Evolutionary conservation across 2,888 invertebrate species (phyloP).

Genomic region (Cetonia aurata): DNA sequence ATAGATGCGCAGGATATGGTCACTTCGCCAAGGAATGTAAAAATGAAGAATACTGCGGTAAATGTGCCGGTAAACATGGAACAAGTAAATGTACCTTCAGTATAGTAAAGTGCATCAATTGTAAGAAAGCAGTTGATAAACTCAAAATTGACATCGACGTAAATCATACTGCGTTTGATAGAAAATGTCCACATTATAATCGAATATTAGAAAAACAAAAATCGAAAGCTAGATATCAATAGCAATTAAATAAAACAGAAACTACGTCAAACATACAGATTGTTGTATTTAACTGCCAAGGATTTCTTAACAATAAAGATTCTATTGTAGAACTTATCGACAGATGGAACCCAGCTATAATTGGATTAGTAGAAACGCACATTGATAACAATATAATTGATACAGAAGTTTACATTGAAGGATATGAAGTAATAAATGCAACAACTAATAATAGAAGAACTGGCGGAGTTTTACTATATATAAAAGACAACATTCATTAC

Average conservation of each 20-base stretch:
- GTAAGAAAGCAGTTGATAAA: neutral
- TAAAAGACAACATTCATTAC: slow-evolving; percentile 4
- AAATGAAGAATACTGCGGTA: slow-evolving; percentile 2
- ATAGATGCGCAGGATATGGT: neutral
- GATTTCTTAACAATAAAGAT: too few species aligned
- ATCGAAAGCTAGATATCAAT: slow-evolving; percentile 2
- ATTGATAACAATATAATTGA: neutral
- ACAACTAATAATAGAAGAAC: slow-evolving; percentile 12
- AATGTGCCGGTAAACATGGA: neutral
- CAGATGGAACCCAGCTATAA: neutral
- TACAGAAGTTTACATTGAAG: neutral
- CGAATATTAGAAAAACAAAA: neutral
- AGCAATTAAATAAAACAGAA: slow-evolving; percentile 1
- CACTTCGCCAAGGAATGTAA: neutral
- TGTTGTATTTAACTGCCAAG: too few species aligned
- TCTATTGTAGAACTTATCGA: too few species aligned
- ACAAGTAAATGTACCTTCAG: neutral
- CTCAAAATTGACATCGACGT: neutral
- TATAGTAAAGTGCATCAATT: neutral
- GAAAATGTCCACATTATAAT: neutral
- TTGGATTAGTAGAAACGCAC: slow-evolving; percentile 7
- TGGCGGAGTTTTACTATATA: slow-evolving; percentile 6
- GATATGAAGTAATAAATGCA: slow-evolving; percentile 9
- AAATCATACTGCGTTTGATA: slow-evolving; percentile 2
- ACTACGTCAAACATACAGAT: too few species aligned